These are phyloP conservation scores for Leucosticte australis DNA, from an alignment of 2,113 vertebrate species.

Conservation along the genomic window DNA sequence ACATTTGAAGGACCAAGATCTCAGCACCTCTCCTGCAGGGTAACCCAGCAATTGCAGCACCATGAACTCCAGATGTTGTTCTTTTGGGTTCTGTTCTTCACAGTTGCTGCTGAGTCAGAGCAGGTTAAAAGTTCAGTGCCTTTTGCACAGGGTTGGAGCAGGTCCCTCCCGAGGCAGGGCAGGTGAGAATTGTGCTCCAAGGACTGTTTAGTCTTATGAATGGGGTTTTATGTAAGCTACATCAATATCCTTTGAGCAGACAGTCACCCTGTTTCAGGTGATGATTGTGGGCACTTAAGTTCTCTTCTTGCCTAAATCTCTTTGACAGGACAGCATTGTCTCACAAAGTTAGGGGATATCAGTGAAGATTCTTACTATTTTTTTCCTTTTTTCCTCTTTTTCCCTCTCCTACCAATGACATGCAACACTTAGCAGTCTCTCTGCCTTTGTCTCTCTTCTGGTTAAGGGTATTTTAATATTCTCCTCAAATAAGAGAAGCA, in stretches of 20 bases:
- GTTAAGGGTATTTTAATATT: background rate
- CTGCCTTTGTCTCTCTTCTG: background rate
- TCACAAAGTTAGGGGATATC: background rate
- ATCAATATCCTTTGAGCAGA: background rate
- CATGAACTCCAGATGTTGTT: background rate
- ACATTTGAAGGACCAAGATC: background rate
- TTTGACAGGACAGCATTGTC: background rate
- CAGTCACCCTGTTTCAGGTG: background rate
- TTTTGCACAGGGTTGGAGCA: background rate
- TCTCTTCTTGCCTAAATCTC: background rate
- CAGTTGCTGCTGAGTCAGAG: background rate
- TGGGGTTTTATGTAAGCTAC: background rate
- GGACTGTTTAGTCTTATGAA: background rate
- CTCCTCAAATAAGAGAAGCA: background rate
- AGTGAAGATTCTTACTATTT: background rate
- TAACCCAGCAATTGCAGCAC: background rate
- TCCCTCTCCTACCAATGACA: fast-evolving
- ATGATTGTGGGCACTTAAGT: background rate
- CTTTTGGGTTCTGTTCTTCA: background rate
- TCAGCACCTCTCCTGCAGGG: background rate
- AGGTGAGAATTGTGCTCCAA: background rate
- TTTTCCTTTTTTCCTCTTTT: background rate
- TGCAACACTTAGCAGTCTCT: background rate
- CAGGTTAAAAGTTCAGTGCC: fast-evolving
- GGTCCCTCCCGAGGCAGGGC: background rate